These are phyloP conservation scores for Dorcus parallelipipedus DNA, from an alignment of 2,888 invertebrate genomes.

Conservation along the genomic window DNA sequence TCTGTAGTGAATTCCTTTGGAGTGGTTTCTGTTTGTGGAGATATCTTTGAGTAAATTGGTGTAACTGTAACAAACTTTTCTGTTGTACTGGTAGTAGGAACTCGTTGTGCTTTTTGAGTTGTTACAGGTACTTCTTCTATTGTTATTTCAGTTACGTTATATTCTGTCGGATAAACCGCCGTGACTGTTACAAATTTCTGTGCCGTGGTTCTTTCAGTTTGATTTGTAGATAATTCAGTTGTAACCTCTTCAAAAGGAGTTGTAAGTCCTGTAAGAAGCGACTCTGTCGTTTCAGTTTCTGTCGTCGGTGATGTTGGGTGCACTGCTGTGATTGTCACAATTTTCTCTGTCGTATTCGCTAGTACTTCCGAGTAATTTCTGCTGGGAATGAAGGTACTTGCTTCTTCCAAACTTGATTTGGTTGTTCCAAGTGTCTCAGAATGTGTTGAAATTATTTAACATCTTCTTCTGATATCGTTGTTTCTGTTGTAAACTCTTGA, in stretches of 20 bases:
- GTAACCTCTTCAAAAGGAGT: not conserved
- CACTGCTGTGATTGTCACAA: too few species aligned
- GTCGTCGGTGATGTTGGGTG: slow-evolving; percentile 1
- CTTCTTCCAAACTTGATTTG: not conserved
- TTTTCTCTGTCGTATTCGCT: too few species aligned
- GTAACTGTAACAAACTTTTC: not conserved
- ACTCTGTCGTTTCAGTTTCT: slow-evolving; percentile 4
- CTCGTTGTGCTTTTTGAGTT: not conserved
- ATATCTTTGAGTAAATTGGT: not conserved
- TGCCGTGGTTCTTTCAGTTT: not conserved
- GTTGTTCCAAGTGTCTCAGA: not conserved
- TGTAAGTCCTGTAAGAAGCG: slow-evolving; percentile 4
- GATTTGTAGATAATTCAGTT: not conserved
- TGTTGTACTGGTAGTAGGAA: not conserved
- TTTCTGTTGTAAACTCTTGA: not conserved
- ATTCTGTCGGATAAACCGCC: not conserved
- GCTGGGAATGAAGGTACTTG: not conserved
- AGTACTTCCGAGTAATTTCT: not conserved
- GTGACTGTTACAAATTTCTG: not conserved
- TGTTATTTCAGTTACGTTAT: not conserved
- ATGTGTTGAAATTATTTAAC: not conserved
- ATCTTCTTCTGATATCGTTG: not conserved
- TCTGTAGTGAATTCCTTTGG: not conserved
- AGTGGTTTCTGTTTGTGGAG: not conserved
- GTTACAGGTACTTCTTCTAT: not conserved